Evolutionary conservation across 2,797 vertebrate species (phyloP), one percentile per base, ranked within the genome.

Genomic region (Harpagifer antarcticus): DNA sequence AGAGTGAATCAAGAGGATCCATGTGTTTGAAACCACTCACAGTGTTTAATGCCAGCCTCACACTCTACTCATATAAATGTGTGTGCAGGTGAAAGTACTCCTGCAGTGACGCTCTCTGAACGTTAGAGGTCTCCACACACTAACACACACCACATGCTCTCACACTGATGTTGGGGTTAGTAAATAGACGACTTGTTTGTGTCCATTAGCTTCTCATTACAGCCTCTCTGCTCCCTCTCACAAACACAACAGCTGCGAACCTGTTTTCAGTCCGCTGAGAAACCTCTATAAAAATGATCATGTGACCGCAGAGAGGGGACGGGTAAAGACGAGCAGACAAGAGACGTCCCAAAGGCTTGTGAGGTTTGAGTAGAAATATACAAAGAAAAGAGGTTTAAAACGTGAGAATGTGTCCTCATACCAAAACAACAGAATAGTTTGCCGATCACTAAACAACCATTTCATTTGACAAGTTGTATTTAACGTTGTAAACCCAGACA

Each of bases 171-270:
- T 44, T 58, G 27, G 58, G 48, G 49, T 83, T n/a, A 54, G 58
- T 42, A 54, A 74, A 81, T 19, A 33, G 69, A 17, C 0, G 0
- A 16, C 53, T 67, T 74, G 74, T 81, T 79, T 19, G 72, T 65
- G 54, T 58, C 54, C 62, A 76, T 79, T 79, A 78, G 49, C 48
- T 8, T 81, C 72, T 85, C 3, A 69, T 85, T 85, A 60, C 72
- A 72, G 31, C 54, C 27, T 52, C 11, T 54, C 2, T 19, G 47
- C 69, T 66, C 48, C 57, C n/a, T 60, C 59, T 1, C 56, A 11
- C 52, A 67, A 19, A 54, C 43, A 43, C 52, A 33, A 61, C 44
- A 52, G 62, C 69, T 3, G 19, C 56, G 73, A 16, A 63, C 48
- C 33, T 68, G 45, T 65, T 68, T 68, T 27, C 49, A 43, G 44